A percentile compares a stretch with the other conserved stretches of the same genome.
These are phyloP conservation scores for Erpobdella octoculata DNA, from an alignment of 2,888 invertebrate species.

Conservation along the genomic window DNA sequence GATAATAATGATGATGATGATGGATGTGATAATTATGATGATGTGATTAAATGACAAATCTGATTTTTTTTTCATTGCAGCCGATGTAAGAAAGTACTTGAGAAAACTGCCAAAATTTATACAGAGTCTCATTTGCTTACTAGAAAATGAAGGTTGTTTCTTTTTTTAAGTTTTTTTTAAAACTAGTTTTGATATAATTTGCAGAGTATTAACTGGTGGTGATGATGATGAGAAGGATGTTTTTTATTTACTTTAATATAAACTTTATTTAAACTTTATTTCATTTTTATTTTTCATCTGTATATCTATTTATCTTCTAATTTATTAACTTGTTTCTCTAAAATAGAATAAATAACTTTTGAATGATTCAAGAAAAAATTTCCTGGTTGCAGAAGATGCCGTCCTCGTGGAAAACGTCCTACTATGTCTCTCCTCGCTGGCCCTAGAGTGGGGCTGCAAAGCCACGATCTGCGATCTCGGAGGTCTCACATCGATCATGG, in stretches of 20 bases:
- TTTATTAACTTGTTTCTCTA: background rate
- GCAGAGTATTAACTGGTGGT: background rate
- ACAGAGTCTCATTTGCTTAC: background rate
- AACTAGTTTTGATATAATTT: background rate
- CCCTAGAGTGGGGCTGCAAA: slow-evolving; percentile 1
- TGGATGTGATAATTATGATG: no score
- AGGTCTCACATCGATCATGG: slow-evolving; percentile 8
- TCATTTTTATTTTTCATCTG: background rate
- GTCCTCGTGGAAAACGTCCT: background rate
- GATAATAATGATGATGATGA: slow-evolving; percentile 3
- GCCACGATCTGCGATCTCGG: background rate
- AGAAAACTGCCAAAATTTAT: background rate
- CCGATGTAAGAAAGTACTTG: background rate
- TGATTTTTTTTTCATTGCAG: no score
- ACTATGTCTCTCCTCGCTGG: slow-evolving; percentile 4
- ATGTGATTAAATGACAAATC: no score
- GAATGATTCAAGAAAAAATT: background rate
- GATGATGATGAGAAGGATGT: no score
- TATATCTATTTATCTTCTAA: background rate
- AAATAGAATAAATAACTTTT: background rate
- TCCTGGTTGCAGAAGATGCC: background rate
- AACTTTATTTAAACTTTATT: no score
- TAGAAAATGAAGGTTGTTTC: background rate
- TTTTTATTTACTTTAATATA: background rate
- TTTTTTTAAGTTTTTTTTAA: background rate